Evolutionary conservation across 2,797 vertebrate species (phyloP).

Genomic region (Bradypodion ventrale): DNA sequence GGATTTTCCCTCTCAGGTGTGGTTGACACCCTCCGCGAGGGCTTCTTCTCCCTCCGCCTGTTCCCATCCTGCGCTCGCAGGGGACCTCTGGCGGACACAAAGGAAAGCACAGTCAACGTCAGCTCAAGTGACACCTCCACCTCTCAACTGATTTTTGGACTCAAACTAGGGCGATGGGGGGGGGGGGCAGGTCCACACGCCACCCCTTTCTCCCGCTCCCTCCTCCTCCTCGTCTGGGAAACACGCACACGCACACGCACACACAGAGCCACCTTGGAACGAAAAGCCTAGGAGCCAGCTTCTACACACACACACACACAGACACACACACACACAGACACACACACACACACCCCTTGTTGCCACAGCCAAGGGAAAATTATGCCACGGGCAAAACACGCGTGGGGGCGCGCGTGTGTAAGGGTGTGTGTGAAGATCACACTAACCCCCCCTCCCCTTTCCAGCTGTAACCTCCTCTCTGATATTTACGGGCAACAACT

Average conservation of each 20-base stretch:
- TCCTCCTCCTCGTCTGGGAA: too few relatives aligned
- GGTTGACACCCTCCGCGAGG: conserved; percentile 11
- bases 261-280: background rate
- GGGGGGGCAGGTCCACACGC: background rate
- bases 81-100: conserved; percentile 68
- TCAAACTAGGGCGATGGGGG: too few relatives aligned
- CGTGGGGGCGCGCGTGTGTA: too few relatives aligned
- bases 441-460: background rate
- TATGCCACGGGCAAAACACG: background rate
- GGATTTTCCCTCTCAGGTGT: conserved; percentile 11
- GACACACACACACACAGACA: too few relatives aligned
- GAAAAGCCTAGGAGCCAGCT: too few relatives aligned
- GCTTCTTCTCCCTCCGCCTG: conserved; percentile 23
- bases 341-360: too few relatives aligned
- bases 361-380: background rate
- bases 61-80: conserved; percentile 54
- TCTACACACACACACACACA: too few relatives aligned
- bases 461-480: background rate
- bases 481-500: background rate
- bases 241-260: background rate
- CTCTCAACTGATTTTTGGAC: too few relatives aligned
- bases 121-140: too few relatives aligned
- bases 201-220: background rate
- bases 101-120: conserved; percentile 29
- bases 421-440: rapidly evolving